These are phyloP conservation scores for Gonioctena quinquepunctata DNA, from an alignment of 1,140 invertebrate species.

Conservation along the genomic window DNA sequence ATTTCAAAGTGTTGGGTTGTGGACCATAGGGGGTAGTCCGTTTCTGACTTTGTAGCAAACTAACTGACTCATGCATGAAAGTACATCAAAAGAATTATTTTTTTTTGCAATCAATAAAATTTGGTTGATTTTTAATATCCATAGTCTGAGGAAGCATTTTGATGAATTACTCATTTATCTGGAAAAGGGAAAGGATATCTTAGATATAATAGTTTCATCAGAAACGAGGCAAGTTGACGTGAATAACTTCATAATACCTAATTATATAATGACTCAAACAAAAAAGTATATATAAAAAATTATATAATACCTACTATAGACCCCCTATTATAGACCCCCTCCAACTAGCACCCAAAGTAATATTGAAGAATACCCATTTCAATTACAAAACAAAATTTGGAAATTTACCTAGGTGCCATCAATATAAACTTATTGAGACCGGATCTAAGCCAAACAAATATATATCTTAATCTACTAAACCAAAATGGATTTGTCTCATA, in stretches of 20 bases:
- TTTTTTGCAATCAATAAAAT: too few relatives aligned
- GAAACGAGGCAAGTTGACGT: not conserved
- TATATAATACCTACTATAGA: too few relatives aligned
- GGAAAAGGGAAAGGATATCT: not conserved
- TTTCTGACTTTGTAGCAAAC: too few relatives aligned
- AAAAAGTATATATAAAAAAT: too few relatives aligned
- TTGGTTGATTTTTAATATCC: too few relatives aligned
- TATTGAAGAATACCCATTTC: not conserved
- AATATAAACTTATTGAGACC: not conserved
- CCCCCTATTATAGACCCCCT: not conserved
- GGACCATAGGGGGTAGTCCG: too few relatives aligned
- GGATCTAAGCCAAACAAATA: not conserved
- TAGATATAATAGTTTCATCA: not conserved
- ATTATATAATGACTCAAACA: too few relatives aligned
- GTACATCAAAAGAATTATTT: too few relatives aligned
- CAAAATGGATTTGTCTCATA: not conserved
- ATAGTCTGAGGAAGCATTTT: slow-evolving; percentile 5
- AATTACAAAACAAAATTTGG: not conserved
- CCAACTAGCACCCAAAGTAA: not conserved
- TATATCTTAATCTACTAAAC: not conserved
- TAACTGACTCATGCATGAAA: too few relatives aligned
- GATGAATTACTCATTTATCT: slow-evolving; percentile 14
- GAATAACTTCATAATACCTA: not conserved
- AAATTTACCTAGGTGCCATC: not conserved
- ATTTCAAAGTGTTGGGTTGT: too few relatives aligned